Evolutionary conservation across 2,797 vertebrate species (phyloP).

Genomic region (Sebastes melanostomus): DNA sequence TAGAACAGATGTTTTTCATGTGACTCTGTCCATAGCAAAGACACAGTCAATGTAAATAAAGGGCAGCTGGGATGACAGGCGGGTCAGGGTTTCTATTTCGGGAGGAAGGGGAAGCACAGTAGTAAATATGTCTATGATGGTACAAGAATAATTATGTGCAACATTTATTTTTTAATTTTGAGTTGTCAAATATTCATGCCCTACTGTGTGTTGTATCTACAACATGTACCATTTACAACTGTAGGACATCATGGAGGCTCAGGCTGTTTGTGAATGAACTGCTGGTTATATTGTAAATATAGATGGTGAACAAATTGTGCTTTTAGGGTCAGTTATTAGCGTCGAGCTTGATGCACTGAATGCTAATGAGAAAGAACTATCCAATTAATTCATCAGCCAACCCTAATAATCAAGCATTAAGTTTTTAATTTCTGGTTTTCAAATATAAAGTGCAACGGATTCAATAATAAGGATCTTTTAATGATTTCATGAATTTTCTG

Average conservation of each 20-base stretch:
- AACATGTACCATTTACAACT: neutral
- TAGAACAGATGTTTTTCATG: conserved; percentile 64
- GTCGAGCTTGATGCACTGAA: neutral
- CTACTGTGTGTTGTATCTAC: neutral
- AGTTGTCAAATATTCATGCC: neutral
- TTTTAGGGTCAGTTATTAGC: conserved; percentile 6
- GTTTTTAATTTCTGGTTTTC: neutral
- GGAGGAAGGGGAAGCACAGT: neutral
- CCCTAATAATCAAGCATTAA: neutral
- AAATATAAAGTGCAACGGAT: neutral
- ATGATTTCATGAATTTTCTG: neutral
- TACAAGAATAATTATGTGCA: neutral
- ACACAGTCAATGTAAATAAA: conserved; percentile 58
- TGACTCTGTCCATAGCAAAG: conserved; percentile 29
- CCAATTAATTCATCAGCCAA: neutral
- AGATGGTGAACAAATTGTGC: neutral
- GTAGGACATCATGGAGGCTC: neutral
- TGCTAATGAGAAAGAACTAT: conserved; percentile 6
- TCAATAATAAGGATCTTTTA: neutral
- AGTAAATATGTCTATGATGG: neutral
- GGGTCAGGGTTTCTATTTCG: conserved; percentile 31
- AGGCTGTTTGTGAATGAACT: neutral
- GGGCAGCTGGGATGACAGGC: conserved; percentile 34
- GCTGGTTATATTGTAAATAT: neutral
- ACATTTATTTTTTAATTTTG: neutral